phyloP scores from a whole-genome alignment of 2,113 vertebrate genomes.

The Silurus glanis region DNA sequence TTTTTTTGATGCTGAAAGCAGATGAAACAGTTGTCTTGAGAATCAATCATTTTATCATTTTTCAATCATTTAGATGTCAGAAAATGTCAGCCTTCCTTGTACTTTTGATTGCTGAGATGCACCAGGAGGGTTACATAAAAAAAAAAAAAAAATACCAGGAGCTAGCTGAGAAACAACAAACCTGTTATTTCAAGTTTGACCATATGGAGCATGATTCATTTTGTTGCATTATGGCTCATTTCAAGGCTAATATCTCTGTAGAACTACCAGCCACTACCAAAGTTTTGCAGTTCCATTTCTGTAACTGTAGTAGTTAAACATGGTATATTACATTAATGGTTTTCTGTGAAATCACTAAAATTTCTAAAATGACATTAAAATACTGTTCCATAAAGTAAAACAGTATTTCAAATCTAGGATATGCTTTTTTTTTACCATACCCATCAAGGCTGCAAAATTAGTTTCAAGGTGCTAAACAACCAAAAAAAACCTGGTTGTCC shows the following conservation, averaged over 20 bases:
- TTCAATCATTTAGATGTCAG: neutral
- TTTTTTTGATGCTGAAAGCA: neutral
- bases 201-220: neutral
- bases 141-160: neutral
- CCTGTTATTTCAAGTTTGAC: neutral
- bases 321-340: neutral
- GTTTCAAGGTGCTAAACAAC: neutral
- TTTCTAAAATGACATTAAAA: neutral
- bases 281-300: neutral
- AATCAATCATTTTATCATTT: neutral
- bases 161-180: neutral
- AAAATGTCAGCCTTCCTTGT: neutral
- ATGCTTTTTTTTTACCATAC: neutral
- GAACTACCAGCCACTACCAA: neutral
- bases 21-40: neutral
- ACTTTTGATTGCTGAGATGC: neutral
- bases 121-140: neutral
- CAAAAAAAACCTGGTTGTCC: neutral
- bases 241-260: neutral
- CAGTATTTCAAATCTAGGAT: neutral
- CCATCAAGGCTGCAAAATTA: neutral
- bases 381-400: neutral
- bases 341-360: neutral
- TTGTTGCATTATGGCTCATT: neutral
- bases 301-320: neutral